Evolutionary conservation across 2,113 vertebrate species (phyloP).

Genomic region (Caretta caretta): DNA sequence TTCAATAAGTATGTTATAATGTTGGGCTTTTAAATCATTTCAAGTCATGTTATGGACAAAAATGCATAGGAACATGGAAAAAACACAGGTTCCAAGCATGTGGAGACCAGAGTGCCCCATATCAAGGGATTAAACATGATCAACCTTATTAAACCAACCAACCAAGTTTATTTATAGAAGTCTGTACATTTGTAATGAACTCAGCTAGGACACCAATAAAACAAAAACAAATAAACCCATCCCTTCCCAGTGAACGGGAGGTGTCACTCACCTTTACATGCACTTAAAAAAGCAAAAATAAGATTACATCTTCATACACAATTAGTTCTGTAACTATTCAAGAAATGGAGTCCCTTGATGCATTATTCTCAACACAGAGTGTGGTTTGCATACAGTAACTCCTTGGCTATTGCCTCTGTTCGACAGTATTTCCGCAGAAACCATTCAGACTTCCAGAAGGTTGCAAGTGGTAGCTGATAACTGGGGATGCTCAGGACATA

Average conservation of each 20-base stretch:
- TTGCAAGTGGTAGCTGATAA: constrained; percentile 19
- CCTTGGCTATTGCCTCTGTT: constrained; percentile 12
- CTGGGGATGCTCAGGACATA: constrained; percentile 3
- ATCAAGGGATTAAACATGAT: constrained; percentile 70
- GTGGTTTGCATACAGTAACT: constrained; percentile 38
- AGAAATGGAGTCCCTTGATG: constrained; percentile 59
- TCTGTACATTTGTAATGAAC: constrained; percentile 82
- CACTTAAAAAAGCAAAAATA: constrained; percentile 66
- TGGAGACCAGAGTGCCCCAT: constrained; percentile 16
- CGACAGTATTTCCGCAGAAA: constrained; percentile 51
- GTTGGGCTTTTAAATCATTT: not conserved
- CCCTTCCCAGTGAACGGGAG: constrained; percentile 61
- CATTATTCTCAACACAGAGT: constrained; percentile 54
- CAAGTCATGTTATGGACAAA: not conserved
- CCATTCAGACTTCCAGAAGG: not conserved
- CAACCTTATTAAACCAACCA: constrained; percentile 80
- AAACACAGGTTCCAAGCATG: not conserved
- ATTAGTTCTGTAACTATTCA: constrained; percentile 64
- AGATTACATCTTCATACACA: constrained; percentile 76
- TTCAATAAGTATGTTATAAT: not conserved
- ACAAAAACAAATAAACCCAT: constrained; percentile 76
- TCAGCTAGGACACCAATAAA: constrained; percentile 79
- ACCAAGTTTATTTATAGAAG: constrained; percentile 85
- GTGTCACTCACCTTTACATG: constrained; percentile 78
- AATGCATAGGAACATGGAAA: not conserved